A percentile compares a stretch with the other conserved stretches of the same genome.
Conservation (phyloP, 2,888 invertebrate species). For the Megamerina dolium region DNA sequence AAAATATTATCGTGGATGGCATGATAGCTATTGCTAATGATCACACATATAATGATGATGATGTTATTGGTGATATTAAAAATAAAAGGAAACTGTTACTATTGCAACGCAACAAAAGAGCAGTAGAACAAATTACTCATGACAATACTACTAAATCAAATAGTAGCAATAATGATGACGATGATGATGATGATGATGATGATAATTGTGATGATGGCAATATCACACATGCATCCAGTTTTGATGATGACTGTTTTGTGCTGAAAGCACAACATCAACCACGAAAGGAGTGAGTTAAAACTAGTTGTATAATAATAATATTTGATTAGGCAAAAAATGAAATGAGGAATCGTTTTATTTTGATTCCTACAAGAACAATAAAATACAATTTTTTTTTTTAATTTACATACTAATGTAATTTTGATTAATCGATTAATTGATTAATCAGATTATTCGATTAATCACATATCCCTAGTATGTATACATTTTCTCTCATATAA, state of each 20-base stretch:
- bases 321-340: no score
- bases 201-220: constrained; percentile 15
- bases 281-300: constrained; percentile 40
- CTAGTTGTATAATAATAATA: no score
- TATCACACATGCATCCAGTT: constrained; percentile 29
- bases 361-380: background rate
- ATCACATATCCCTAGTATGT: no score
- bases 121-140: background rate
- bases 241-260: constrained; percentile 32
- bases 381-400: constrained; percentile 1
- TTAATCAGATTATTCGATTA: no score
- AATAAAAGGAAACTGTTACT: constrained; percentile 14
- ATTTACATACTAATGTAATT: background rate
- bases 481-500: no score
- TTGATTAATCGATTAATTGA: no score
- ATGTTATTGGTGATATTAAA: background rate
- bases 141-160: background rate
- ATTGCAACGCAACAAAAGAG: background rate
- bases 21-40: background rate
- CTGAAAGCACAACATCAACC: constrained; percentile 25
- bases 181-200: constrained; percentile 1
- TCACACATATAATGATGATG: background rate
- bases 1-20: constrained; percentile 6
- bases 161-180: constrained; percentile 4
- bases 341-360: no score